Base-by-base conservation (phyloP, 2,797 vertebrate species). In the Helostoma temminkii region DNA sequence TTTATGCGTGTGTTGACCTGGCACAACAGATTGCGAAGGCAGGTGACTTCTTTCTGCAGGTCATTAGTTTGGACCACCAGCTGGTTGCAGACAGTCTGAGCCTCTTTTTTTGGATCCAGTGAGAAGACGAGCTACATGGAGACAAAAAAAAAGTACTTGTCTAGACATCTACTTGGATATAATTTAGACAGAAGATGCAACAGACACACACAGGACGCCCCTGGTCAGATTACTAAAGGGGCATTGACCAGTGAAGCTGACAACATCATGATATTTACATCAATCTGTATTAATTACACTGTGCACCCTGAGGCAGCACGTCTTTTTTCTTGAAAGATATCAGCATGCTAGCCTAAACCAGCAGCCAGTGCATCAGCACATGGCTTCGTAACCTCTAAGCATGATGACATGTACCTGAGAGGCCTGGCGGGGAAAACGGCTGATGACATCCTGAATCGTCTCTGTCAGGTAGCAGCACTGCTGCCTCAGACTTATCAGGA, bases 381-480 rank as follows among this genome's bases (percentile, higher is more conserved):
- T 41, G 39, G 6, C n/a, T 14, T 18, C 16, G 2, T 41, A 18
- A 41, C 2, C 25, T 5, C 9, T 21, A 24, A 47, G 45, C 58
- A 70, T n/a, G 47, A 90, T 2, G 76, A 68, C 36, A 53, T 16
- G 3, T 93, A 98, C 98, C 96, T 97, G 94, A 39, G 95, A 93
- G 50, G 94, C 86, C 54, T 94, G 94, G 59, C 83, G 79, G 36
- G 96, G 94, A 49, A 98, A 95, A 58, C 93, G 94, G 24, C 85
- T 80, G 83, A 94, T 91, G 74, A 95, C 60, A 16, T 94, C 94
- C 78, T 96, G 95, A 48, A 97, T 85, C 1, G 84, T 86, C 82
- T 95, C 80, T 0, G 91, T 96, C 88, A 98, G 90, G 74, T 95
- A 95, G 79, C 71, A 89, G 83, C 95, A 97, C 39, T 98, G 95